Base-by-base conservation (phyloP, 2,113 vertebrate genomes). In the Misgurnus mizolepis region DNA sequence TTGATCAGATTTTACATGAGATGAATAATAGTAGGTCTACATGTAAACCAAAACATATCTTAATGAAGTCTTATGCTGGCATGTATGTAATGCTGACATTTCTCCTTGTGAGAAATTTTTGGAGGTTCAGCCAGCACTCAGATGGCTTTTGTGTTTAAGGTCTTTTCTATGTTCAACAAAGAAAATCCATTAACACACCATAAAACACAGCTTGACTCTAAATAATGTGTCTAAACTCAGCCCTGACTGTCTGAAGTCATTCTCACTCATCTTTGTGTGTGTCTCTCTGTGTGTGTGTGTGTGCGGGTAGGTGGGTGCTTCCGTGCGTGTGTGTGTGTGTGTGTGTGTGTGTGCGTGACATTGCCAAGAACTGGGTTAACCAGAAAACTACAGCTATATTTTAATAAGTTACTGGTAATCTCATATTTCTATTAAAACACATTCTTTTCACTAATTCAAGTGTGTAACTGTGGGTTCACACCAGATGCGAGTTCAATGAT, bases 101-200 rank as follows among this genome's bases (percentile, higher is more conserved):
- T 17, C 47, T 34, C 45, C 22, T 2, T 34, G 18, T 50, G 12
- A 50, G 67, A 50, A 5, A 50, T 50, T 69, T 17, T 18, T 34
- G 67, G 18, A 11, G 49, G 67, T 49, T 27, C 27, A 18, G 6
- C 67, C 22, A 67, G 43, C 43, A 67, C 10, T 67, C 68, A 40
- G 49, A 14, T 47, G 39, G 34, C 5, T 18, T 43, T 73, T 73
- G 53, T 73, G 53, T 40, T 17, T 2, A 4, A 4, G 8, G 15
- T 40, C 15, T 71, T 71, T 71, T 71, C 34, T 41, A 15, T 41
- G 17, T 4, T 34, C 15, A 49, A 72, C 70, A 72, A 58, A 43
- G 70, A 72, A 41, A 58, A 72, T 43, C 70, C 53, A 58, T 73
- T 43, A 58, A 18, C 53, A 60, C 27, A 55, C 15, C 40, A 71